These are phyloP conservation scores for Thamnaconus septentrionalis DNA, from an alignment of 2,113 vertebrate species.

Conservation along the genomic window DNA sequence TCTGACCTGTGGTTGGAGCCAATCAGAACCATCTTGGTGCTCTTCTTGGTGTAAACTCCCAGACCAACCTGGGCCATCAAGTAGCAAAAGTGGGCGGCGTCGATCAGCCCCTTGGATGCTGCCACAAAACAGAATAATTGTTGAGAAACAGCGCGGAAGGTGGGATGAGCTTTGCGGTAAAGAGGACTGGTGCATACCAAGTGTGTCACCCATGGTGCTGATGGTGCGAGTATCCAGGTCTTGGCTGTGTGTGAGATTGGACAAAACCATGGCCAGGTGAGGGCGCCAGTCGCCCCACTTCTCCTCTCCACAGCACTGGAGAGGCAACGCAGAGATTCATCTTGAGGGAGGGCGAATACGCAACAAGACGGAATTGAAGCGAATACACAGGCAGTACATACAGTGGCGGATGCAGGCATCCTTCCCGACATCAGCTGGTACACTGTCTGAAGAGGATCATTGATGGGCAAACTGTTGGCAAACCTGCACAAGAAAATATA, in stretches of 20 bases:
- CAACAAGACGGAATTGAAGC: not conserved
- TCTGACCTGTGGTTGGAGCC: slow-evolving; percentile 93
- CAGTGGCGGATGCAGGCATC: slow-evolving; percentile 95
- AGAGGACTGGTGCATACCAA: slow-evolving; percentile 77
- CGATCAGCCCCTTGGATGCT: slow-evolving; percentile 91
- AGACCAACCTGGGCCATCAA: slow-evolving; percentile 94
- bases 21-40: slow-evolving; percentile 92
- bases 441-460: slow-evolving; percentile 96
- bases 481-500: slow-evolving; percentile 77
- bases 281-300: slow-evolving; percentile 99
- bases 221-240: slow-evolving; percentile 92
- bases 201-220: slow-evolving; percentile 95
- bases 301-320: slow-evolving; percentile 94
- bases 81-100: slow-evolving; percentile 98
- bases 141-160: not conserved
- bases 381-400: slow-evolving; percentile 57
- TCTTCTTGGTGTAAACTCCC: slow-evolving; percentile 92
- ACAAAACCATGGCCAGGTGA: slow-evolving; percentile 96
- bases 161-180: too few relatives aligned
- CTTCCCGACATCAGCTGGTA: slow-evolving; percentile 98
- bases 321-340: not conserved
- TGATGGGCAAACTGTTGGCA: slow-evolving; percentile 98
- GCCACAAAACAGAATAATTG: slow-evolving; percentile 13
- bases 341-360: not conserved
- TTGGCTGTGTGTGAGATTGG: slow-evolving; percentile 87